phyloP scores from a whole-genome alignment of 2,113 vertebrate species.

The Chionodraco myersi region DNA sequence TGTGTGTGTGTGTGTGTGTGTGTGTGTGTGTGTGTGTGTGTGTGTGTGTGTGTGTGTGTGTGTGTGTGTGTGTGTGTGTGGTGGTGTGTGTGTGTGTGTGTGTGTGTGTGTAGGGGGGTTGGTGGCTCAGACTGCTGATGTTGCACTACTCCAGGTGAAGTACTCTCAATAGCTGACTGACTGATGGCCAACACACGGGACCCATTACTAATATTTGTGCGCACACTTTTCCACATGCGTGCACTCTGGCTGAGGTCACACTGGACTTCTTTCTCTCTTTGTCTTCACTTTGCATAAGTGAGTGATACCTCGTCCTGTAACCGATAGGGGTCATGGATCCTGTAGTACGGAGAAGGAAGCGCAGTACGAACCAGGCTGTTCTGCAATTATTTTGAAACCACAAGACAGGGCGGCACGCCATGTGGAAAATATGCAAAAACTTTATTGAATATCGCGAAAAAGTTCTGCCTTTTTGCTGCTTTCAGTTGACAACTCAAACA shows the following conservation, averaged over 20 bases:
- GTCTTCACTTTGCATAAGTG: conserved; percentile 53
- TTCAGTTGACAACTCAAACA: too few species aligned
- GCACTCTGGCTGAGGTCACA: conserved; percentile 45
- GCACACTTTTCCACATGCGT: conserved; percentile 25
- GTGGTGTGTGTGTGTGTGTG: too few species aligned
- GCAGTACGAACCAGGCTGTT: conserved; percentile 40
- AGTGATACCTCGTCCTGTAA: conserved; percentile 65
- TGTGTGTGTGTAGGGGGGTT: background rate
- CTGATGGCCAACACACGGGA: conserved; percentile 58
- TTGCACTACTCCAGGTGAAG: conserved; percentile 66
- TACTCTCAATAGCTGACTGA: conserved; percentile 53
- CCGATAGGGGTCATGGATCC: conserved; percentile 63
- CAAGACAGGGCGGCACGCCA: background rate
- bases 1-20: background rate
- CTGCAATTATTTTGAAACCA: conserved; percentile 45
- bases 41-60: conserved; percentile 18
- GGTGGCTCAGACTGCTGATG: conserved; percentile 67
- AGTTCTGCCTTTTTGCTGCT: too few species aligned
- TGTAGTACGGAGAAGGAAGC: conserved; percentile 30
- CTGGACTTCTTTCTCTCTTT: conserved; percentile 42
- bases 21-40: background rate
- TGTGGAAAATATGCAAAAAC: too few species aligned
- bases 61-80: background rate
- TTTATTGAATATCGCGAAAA: too few species aligned
- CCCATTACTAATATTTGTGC: conserved; percentile 32